Evolutionary conservation across 2,797 vertebrate species (phyloP).

Genomic region (Halcyon leucocephala): DNA sequence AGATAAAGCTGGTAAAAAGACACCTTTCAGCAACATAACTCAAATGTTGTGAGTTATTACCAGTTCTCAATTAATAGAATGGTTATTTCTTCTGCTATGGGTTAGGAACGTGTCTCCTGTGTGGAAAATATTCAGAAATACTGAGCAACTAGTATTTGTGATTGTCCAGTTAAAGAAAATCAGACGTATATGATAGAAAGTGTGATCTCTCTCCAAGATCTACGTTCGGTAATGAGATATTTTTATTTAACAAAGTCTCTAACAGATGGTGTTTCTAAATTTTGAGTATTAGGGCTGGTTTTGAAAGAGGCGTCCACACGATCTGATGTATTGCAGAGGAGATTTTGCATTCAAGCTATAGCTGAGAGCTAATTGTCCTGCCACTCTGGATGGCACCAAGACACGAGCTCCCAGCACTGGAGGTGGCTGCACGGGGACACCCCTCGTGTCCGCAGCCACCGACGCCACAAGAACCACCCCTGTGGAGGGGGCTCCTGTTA

Average conservation of each 20-base stretch:
- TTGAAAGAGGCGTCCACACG: background rate
- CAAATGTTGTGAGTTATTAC: conserved; percentile 64
- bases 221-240: background rate
- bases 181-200: background rate
- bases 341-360: background rate
- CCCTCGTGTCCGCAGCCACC: background rate
- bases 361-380: background rate
- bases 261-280: conserved; percentile 59
- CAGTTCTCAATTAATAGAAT: conserved; percentile 26
- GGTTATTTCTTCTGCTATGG: conserved; percentile 29
- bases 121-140: background rate
- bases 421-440: background rate
- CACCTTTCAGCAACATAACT: conserved; percentile 56
- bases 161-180: background rate
- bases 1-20: conserved; percentile 56
- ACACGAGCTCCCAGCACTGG: background rate
- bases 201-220: background rate
- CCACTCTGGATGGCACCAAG: background rate
- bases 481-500: accelerated
- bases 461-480: background rate
- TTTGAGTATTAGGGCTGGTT: conserved; percentile 38
- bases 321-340: background rate
- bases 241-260: conserved; percentile 30
- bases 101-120: background rate
- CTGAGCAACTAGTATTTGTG: background rate